phyloP scores from a whole-genome alignment of 1,140 invertebrate genomes.

The Semibalanus balanoides region DNA sequence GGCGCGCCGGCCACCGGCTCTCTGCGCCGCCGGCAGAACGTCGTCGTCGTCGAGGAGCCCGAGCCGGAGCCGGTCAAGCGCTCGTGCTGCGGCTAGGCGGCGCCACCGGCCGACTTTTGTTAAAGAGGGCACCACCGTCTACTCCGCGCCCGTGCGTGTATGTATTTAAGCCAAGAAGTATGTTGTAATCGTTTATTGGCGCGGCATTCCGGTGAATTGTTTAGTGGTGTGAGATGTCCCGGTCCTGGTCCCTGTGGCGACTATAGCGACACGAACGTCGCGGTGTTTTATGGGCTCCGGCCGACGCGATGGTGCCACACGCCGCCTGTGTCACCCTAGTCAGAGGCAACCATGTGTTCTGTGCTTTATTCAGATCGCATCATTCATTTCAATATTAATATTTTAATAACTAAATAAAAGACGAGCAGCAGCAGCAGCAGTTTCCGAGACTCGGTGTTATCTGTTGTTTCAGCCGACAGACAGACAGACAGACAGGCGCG shows the following conservation, averaged over 20 bases:
- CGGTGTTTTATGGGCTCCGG: too few relatives aligned
- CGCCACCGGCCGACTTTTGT: too few relatives aligned
- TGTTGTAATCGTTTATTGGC: background rate
- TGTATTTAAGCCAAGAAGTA: background rate
- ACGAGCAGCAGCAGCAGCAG: background rate
- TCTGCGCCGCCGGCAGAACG: conserved; percentile 32
- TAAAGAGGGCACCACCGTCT: too few relatives aligned
- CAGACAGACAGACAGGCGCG: too few relatives aligned
- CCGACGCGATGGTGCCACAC: too few relatives aligned
- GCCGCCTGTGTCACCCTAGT: background rate
- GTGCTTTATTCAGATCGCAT: conserved; percentile 2
- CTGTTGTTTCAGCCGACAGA: too few relatives aligned
- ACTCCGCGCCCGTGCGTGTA: too few relatives aligned
- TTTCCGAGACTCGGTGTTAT: background rate
- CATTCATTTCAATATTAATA: conserved; percentile 3
- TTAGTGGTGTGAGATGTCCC: too few relatives aligned
- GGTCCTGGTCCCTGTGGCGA: too few relatives aligned
- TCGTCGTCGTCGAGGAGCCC: conserved; percentile 47
- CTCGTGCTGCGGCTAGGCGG: conserved; percentile 28
- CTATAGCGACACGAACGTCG: too few relatives aligned
- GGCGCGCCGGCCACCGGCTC: background rate
- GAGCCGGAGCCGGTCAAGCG: conserved; percentile 24
- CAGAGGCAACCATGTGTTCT: background rate
- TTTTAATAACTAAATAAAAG: conserved; percentile 3
- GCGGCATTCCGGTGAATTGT: background rate